phyloP scores from a whole-genome alignment of 2,113 vertebrate genomes.

The Orthonyx spaldingii region DNA sequence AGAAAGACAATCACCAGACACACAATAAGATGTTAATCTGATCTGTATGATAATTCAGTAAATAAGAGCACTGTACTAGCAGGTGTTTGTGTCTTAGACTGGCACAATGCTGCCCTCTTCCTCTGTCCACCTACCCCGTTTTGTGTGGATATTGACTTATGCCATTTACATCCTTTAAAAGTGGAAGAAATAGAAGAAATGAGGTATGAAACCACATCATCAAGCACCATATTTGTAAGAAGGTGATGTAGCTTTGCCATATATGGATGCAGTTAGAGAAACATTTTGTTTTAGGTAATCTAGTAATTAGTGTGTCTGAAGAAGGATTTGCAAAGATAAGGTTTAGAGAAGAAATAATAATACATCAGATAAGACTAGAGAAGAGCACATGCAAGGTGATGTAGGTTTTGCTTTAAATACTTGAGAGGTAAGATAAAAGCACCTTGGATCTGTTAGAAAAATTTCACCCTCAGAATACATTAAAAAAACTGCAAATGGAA shows the following conservation, averaged over 20 bases:
- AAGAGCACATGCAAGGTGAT: background rate
- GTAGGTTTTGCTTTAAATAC: background rate
- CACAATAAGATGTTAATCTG: background rate
- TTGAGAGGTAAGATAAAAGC: background rate
- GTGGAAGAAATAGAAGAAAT: background rate
- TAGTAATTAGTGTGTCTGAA: background rate
- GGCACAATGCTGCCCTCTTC: background rate
- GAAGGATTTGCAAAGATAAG: background rate
- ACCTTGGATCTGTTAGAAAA: background rate
- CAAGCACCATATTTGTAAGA: background rate
- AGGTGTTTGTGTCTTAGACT: background rate
- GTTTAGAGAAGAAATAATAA: background rate
- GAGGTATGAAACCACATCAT: background rate
- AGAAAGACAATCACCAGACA: background rate
- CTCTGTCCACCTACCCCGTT: background rate
- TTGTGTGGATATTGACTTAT: background rate
- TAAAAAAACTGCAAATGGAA: background rate
- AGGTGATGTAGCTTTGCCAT: background rate
- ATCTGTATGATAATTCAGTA: background rate
- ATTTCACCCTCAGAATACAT: background rate
- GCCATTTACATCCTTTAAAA: background rate
- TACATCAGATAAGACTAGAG: background rate
- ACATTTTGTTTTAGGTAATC: rapidly evolving
- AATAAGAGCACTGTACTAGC: background rate
- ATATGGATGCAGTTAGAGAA: background rate